Evolutionary conservation across 64 coral and sea anemone genomes (phyloP).

Genomic region (Pocillopora verrucosa): DNA sequence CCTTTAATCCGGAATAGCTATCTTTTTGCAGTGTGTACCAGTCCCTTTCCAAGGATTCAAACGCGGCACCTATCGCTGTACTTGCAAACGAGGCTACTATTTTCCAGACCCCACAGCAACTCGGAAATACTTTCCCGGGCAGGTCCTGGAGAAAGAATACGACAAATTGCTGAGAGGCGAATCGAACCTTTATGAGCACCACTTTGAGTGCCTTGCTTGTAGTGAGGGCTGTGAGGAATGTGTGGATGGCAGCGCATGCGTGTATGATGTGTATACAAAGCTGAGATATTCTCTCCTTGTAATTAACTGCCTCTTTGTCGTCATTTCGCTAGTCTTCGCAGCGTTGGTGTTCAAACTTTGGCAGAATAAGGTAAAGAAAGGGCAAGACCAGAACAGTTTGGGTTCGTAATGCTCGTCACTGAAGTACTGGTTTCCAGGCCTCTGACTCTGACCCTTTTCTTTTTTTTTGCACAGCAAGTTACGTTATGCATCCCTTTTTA

Average conservation of each 20-base stretch:
- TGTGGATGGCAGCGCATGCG: constrained; percentile 60
- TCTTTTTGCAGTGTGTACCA: constrained; percentile 68
- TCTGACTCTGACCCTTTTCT: no score
- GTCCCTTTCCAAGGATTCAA: constrained; percentile 72
- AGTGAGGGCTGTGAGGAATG: constrained; percentile 90
- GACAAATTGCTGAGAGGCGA: constrained; percentile 42
- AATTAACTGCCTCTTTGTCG: constrained; percentile 11
- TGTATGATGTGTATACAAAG: constrained; percentile 25
- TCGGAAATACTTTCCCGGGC: constrained; percentile 73
- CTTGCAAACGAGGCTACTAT: constrained; percentile 73
- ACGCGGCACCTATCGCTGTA: constrained; percentile 76
- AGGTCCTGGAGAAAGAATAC: constrained; percentile 64
- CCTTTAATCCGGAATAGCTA: no score
- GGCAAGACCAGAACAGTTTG: no score
- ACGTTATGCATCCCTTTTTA: no score
- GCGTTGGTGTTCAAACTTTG: constrained; percentile 8
- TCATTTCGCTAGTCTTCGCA: constrained; percentile 31
- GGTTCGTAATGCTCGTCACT: no score
- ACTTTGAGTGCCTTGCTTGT: constrained; percentile 77
- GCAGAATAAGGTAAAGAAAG: not conserved
- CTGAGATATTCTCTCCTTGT: not conserved
- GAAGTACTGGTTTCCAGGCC: no score
- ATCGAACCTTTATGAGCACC: constrained; percentile 24
- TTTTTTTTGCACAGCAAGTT: no score
- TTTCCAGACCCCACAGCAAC: constrained; percentile 37